Conservation (phyloP, 2,797 vertebrate species). For the Acanthopagrus latus region DNA sequence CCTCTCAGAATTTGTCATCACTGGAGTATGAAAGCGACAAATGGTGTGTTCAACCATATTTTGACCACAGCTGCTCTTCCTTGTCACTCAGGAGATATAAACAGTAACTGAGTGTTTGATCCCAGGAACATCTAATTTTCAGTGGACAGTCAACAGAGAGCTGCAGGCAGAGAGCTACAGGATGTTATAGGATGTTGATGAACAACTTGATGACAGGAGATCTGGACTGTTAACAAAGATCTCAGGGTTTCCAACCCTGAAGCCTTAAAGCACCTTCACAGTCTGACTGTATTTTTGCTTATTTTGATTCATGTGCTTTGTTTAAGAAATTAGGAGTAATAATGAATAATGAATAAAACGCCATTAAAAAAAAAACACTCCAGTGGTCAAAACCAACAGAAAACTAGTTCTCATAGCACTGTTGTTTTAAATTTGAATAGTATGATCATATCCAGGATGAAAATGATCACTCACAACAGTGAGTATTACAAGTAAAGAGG, state of each 20-base stretch:
- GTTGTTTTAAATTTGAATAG: slow-evolving; percentile 22
- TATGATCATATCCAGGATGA: slow-evolving; percentile 18
- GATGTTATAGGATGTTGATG: slow-evolving; percentile 50
- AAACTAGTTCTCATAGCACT: slow-evolving; percentile 22
- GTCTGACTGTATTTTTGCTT: slow-evolving; percentile 44
- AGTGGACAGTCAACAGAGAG: slow-evolving; percentile 17
- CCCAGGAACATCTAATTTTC: neutral
- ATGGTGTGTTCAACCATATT: neutral
- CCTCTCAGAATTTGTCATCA: neutral
- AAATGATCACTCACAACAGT: slow-evolving; percentile 10
- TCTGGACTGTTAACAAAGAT: slow-evolving; percentile 75
- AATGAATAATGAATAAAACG: too few species aligned
- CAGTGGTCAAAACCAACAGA: slow-evolving; percentile 22
- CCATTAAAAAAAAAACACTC: slow-evolving; percentile 1
- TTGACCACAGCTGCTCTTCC: slow-evolving; percentile 31
- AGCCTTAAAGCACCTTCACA: slow-evolving; percentile 80
- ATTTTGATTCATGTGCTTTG: slow-evolving; percentile 53
- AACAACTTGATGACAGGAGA: slow-evolving; percentile 59
- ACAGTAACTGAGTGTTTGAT: neutral
- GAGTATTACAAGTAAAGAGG: slow-evolving; percentile 16
- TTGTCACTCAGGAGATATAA: neutral
- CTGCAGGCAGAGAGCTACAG: neutral
- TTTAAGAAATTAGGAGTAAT: slow-evolving; percentile 38
- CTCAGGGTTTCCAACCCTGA: slow-evolving; percentile 74
- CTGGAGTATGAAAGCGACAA: slow-evolving; percentile 3